phyloP scores from a whole-genome alignment of 2,113 vertebrate species.

The Morone saxatilis region DNA sequence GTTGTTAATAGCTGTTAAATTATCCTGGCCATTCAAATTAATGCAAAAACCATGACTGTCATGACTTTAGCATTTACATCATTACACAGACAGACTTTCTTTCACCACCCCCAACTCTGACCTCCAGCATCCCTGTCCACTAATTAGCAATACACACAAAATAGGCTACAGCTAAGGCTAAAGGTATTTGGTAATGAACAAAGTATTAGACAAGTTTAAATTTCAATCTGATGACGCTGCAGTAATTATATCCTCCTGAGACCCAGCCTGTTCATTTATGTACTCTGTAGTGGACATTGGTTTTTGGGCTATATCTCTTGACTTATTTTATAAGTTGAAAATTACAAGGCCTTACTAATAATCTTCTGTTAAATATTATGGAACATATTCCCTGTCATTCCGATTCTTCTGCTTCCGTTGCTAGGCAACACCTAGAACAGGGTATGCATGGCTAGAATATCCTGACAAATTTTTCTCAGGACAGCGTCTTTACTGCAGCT shows the following conservation, averaged over 20 bases:
- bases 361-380: neutral
- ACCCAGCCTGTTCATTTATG: too few species aligned
- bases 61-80: too few species aligned
- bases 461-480: neutral
- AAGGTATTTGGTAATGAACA: neutral
- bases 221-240: neutral
- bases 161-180: neutral
- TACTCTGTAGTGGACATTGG: too few species aligned
- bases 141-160: neutral
- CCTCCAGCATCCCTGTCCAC: too few species aligned
- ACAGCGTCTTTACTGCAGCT: neutral
- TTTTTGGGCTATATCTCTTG: too few species aligned
- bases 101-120: too few species aligned
- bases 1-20: too few species aligned
- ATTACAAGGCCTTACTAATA: neutral
- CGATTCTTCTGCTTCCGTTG: neutral
- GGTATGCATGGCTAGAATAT: neutral
- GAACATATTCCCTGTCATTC: neutral
- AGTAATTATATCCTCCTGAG: too few species aligned
- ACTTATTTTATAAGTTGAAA: neutral
- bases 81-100: too few species aligned
- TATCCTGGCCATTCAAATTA: too few species aligned
- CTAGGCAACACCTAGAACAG: neutral
- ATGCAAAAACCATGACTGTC: too few species aligned
- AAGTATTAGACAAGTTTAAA: neutral